A percentile compares a stretch with the other conserved stretches of the same genome.
These are phyloP conservation scores for Catharus minimus DNA, from an alignment of 2,113 vertebrate species.

Conservation along the genomic window DNA sequence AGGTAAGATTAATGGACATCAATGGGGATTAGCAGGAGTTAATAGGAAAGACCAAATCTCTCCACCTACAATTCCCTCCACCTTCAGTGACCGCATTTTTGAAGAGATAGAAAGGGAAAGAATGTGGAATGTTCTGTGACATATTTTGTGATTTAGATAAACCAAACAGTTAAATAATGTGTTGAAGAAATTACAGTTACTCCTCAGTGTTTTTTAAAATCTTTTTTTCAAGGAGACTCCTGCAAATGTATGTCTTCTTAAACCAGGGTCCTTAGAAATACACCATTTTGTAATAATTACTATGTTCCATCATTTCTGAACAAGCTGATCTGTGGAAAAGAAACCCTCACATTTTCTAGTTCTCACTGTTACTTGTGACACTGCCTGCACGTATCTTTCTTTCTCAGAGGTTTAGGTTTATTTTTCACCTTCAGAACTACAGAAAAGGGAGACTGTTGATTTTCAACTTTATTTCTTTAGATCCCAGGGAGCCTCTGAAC, in stretches of 20 bases:
- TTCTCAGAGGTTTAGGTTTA: background rate
- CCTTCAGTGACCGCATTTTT: background rate
- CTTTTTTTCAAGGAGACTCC: background rate
- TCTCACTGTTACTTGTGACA: background rate
- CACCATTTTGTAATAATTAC: background rate
- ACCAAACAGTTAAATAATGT: background rate
- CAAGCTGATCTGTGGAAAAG: background rate
- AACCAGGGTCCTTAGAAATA: background rate
- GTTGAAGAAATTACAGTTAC: background rate
- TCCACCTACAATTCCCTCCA: background rate
- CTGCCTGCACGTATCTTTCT: background rate
- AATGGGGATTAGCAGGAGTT: background rate
- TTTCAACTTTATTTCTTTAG: background rate
- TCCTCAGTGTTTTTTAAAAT: background rate
- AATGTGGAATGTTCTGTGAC: background rate
- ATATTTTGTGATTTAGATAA: background rate
- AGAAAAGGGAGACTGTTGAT: background rate
- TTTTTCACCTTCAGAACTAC: background rate
- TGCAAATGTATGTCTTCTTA: background rate
- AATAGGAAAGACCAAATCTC: background rate
- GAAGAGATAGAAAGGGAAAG: background rate
- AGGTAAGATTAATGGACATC: background rate
- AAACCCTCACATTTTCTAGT: background rate
- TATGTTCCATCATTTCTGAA: background rate
- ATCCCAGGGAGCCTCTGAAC: background rate